Evolutionary conservation across 2,113 vertebrate species (phyloP), one percentile per base, ranked within the genome.

Genomic region (Dissostichus mawsoni): DNA sequence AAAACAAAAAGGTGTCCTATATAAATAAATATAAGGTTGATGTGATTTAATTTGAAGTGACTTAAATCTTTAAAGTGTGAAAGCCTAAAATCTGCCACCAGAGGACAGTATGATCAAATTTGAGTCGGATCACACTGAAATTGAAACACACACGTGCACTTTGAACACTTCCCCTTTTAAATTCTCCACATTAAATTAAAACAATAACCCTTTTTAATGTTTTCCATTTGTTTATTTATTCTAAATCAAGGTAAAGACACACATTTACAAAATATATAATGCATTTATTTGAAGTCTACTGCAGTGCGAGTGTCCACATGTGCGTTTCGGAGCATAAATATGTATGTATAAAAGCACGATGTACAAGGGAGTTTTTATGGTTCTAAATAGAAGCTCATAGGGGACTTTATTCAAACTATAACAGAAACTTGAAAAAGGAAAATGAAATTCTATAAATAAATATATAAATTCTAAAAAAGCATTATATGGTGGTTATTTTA

Each of bases 201-300:
- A 18, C 69, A n/a, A 51, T 0, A 0, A 11, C 2, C 4, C 2
- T 41, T 50, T 36, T 44, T 17, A 1, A 18, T 8, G 6, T 56
- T 79, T 80, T 76, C 4, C 44, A 8, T 41, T 0, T 47, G 13
- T 90, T 90, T 85, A 80, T 84, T 82, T 77, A 13, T 41, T 71
- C 10, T 53, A 74, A 65, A 73, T 76, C 11, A 72, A 74, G 58
- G 17, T 57, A 66, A 71, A 75, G 8, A 12, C 47, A 88, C 48
- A 82, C 33, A 52, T 87, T 77, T 88, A 87, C 56, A 90, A 84
- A 89, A 82, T 55, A 76, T 81, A 74, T 74, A 80, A 78, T 77
- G 70, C 51, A 75, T 84, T 82, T 71, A 87, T 69, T 79, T 23
- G 51, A 68, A 44, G 23, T 41, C 52, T 78, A 17, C 33, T 68